Evolutionary conservation across 2,888 invertebrate genomes (phyloP).

Genomic region (Stenurella melanura): DNA sequence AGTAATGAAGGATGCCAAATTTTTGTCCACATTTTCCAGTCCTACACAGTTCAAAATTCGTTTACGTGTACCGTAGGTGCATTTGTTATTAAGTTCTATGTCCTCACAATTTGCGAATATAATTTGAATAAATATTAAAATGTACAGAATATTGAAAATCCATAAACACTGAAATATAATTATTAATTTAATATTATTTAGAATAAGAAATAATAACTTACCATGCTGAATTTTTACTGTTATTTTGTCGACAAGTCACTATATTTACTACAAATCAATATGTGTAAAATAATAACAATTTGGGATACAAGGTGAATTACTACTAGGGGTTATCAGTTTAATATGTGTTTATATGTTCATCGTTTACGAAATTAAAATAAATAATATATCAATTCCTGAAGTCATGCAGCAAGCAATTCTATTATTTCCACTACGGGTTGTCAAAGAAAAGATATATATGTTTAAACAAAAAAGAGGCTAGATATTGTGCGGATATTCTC

Average conservation of each 20-base stretch:
- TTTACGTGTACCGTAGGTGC: conserved; percentile 21
- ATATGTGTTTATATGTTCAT: not conserved
- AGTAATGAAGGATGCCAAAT: conserved; percentile 9
- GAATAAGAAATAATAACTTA: conserved; percentile 4
- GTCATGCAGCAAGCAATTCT: too few relatives aligned
- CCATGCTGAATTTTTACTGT: not conserved
- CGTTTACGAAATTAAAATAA: not conserved
- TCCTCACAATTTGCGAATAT: not conserved
- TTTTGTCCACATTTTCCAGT: conserved; percentile 19
- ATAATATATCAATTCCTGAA: not conserved
- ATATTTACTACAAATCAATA: not conserved
- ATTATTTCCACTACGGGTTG: too few relatives aligned
- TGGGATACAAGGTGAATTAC: not conserved
- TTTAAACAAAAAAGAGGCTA: too few relatives aligned
- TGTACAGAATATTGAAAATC: not conserved
- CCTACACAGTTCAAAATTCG: conserved; percentile 33
- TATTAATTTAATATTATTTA: not conserved
- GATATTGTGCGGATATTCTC: too few relatives aligned
- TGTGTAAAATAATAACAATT: conserved; percentile 4
- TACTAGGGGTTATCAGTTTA: conserved; percentile 30
- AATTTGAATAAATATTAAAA: not conserved
- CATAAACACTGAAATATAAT: not conserved
- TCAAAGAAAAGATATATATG: too few relatives aligned
- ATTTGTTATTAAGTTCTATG: conserved; percentile 34
- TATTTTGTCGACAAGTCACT: not conserved